These are phyloP conservation scores for Falco punctatus DNA, from an alignment of 2,113 vertebrate species.

Conservation along the genomic window DNA sequence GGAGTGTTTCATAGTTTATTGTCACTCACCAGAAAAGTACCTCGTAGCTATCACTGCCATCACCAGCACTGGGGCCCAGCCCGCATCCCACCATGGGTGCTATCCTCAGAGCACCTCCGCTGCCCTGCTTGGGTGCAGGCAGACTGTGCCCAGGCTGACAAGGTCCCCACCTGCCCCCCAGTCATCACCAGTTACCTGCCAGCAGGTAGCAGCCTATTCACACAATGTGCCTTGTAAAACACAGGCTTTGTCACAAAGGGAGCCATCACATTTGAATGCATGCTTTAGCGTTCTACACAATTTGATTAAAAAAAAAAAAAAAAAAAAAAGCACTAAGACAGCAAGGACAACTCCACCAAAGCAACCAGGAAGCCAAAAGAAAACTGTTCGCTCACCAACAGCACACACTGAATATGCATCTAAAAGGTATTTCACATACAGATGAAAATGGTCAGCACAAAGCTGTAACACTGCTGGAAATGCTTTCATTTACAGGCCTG, in stretches of 20 bases:
- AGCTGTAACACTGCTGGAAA: neutral
- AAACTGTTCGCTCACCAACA: neutral
- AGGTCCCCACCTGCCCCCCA: neutral
- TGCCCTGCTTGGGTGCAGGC: neutral
- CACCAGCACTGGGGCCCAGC: rapidly evolving
- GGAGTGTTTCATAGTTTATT: neutral
- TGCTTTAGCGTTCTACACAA: neutral
- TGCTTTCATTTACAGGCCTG: neutral
- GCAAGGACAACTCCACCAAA: neutral
- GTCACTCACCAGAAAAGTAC: neutral
- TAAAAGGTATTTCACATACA: neutral
- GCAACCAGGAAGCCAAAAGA: neutral
- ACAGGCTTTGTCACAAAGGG: rapidly evolving
- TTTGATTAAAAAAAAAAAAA: neutral
- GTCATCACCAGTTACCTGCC: neutral
- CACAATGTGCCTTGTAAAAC: neutral
- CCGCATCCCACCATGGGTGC: neutral
- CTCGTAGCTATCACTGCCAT: neutral
- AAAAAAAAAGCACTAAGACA: neutral
- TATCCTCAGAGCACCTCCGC: neutral
- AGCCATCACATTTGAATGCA: rapidly evolving
- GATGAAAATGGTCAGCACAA: neutral
- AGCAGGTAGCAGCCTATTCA: neutral
- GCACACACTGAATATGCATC: neutral
- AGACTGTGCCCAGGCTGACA: neutral